phyloP scores from a whole-genome alignment of 2,797 vertebrate genomes.

The Xenentodon cancila region DNA sequence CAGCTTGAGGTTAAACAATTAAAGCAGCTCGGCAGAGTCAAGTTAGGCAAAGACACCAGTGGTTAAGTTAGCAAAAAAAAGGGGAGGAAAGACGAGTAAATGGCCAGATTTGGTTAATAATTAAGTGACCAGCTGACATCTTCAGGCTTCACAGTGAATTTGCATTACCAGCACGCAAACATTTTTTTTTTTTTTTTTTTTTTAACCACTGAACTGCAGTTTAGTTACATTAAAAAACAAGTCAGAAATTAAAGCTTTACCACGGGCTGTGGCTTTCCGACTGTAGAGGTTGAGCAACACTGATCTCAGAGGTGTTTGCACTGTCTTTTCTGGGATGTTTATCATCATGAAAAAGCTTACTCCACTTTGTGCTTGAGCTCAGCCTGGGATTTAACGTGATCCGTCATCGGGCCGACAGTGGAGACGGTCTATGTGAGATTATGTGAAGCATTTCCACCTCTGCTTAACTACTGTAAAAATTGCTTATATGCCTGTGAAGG shows the following conservation, averaged over 20 bases:
- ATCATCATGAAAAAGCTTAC: slow-evolving; percentile 62
- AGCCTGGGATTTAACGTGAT: slow-evolving; percentile 80
- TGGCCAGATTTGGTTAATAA: slow-evolving; percentile 41
- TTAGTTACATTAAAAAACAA: slow-evolving; percentile 23
- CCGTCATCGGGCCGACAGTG: slow-evolving; percentile 79
- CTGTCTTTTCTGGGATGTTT: slow-evolving; percentile 64
- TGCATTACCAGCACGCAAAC: background rate
- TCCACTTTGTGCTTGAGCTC: slow-evolving; percentile 77
- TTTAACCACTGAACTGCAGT: background rate
- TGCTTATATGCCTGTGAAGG: slow-evolving; percentile 86
- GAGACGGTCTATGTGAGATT: slow-evolving; percentile 80
- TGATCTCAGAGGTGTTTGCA: slow-evolving; percentile 59
- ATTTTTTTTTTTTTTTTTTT: background rate
- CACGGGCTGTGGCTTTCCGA: slow-evolving; percentile 58
- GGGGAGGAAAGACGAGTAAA: background rate
- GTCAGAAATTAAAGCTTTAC: slow-evolving; percentile 36
- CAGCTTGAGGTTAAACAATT: slow-evolving; percentile 70
- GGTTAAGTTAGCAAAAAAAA: slow-evolving; percentile 38
- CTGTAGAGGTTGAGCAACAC: slow-evolving; percentile 36
- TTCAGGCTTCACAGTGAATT: slow-evolving; percentile 35
- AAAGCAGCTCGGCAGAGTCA: slow-evolving; percentile 58
- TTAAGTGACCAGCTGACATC: slow-evolving; percentile 54
- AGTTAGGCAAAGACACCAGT: slow-evolving; percentile 51
- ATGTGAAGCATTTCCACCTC: slow-evolving; percentile 84
- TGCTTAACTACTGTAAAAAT: slow-evolving; percentile 87